phyloP scores from a whole-genome alignment of 2,888 invertebrate species.

The Sclerodermus sp. region DNA sequence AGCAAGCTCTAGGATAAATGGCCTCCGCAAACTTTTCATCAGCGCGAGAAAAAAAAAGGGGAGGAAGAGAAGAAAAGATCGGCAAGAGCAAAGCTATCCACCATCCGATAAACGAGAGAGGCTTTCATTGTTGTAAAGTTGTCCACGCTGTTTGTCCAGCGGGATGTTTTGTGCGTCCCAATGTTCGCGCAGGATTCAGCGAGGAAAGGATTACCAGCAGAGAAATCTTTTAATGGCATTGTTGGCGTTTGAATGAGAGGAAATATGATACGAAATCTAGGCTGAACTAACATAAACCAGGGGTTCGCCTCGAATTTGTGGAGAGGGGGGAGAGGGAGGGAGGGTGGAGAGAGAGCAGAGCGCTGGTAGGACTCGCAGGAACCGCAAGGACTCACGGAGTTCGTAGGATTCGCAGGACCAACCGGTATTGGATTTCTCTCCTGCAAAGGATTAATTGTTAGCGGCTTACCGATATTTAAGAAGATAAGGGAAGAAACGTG shows the following conservation, averaged over 20 bases:
- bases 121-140: conserved; percentile 38
- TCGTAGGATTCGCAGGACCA: too few relatives aligned
- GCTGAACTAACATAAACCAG: too few relatives aligned
- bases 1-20: too few relatives aligned
- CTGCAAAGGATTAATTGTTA: neutral
- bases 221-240: conserved; percentile 57
- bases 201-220: conserved; percentile 45
- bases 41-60: conserved; percentile 21
- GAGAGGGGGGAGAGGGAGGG: too few relatives aligned
- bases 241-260: conserved; percentile 57
- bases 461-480: neutral
- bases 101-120: conserved; percentile 36
- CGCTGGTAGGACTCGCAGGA: too few relatives aligned
- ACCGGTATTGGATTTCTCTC: too few relatives aligned
- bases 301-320: too few relatives aligned
- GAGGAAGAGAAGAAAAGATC: conserved; percentile 30
- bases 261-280: conserved; percentile 55
- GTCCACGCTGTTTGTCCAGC: conserved; percentile 34
- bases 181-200: conserved; percentile 2
- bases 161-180: neutral
- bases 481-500: too few relatives aligned
- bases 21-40: too few relatives aligned
- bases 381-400: too few relatives aligned
- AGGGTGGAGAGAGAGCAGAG: too few relatives aligned
- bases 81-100: conserved; percentile 46